Base-by-base conservation (phyloP, 2,113 vertebrate species). In the Trichomycterus rosablanca region DNA sequence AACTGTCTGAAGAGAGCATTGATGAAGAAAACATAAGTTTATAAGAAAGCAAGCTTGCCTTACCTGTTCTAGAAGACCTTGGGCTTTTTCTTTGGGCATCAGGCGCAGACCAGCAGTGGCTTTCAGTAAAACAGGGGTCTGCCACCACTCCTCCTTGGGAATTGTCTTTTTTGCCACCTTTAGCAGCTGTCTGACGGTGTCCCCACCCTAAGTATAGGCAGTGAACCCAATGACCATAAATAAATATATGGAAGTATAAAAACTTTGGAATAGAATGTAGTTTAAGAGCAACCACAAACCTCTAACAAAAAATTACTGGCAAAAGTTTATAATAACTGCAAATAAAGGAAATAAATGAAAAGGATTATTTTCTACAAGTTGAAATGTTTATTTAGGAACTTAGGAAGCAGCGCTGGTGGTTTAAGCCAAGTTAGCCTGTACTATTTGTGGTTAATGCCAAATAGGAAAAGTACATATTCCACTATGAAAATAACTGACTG, bases 81-180 rank as follows among this genome's bases (percentile, higher is more conserved):
- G 84, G 64, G 96, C 93, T 78, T 95, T 92, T 40, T 91, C 87
- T 40, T 88, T 88, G 0, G 94, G 89, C 57, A 98, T 82, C 66
- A 98, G 76, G 15, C 96, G 90, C 26, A 98, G 87, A 52, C 96
- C 96, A 3, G 95, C 96, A 0, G 96, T 98, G 66, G 96, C 96
- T 87, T 92, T 98, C 74, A 98, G 80, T 58, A 98, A 90, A 67
- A 98, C 92, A 0, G 95, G 94, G 5, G 96, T 98, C 74, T 78
- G 88, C 54, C 71, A 85, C 96, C 96, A 98, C 5, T 93, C 88
- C 1, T 87, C 88, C 76, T 78, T 86, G 5, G 96, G 96, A 12
- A 99, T 79, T 0, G 91, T 88, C 78, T 92, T 90, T 78, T 93
- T 84, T 26, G 94, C 96, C 59, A 93, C 77, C 57, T 90, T 90